Evolutionary conservation across 2,113 vertebrate genomes (phyloP), one percentile per base, ranked within the genome.

Genomic region (Hippocampus barbouri): DNA sequence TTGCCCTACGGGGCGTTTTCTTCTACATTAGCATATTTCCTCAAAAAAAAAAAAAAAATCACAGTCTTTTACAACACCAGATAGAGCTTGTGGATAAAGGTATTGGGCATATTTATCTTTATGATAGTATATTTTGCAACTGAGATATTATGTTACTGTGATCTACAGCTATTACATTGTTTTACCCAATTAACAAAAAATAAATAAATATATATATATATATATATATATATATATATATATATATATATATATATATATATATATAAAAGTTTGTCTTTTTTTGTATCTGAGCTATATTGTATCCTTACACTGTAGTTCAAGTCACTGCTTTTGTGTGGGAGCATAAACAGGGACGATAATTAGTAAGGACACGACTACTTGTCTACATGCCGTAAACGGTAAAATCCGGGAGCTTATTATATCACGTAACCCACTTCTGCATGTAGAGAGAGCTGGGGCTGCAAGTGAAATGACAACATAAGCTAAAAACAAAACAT

Each of bases 381-480:
- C 5, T 15, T 27, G 57, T 65, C 72, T 4, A 78, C 73, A 78
- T 79, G 71, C 69, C 51, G 2, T 53, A 27, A 66, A 62, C 45
- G 74, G 66, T 74, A 79, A 79, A 83, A 68, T 80, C 38, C 74
- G 72, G 34, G 49, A 74, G 43, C 66, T 79, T 83, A 88, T 84
- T 84, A 77, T 54, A 74, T 62, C 47, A 79, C 68, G 38, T 66
- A 75, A 73, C 66, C 47, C 25, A 25, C n/a, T 69, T 34, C 4
- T 69, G 51, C 64, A 61, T 68, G 49, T 27, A 1, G 21, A 40
- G 12, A 27, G 43, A 4, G 14, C 47, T 49, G 75, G 25, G 20
- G n/a, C 53, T 54, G 68, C 0, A 43, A 61, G 66, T 74, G 53
- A 68, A 78, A 43, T 81, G 65, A 80, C 62, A 75, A 51, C 59